Base-by-base conservation (phyloP, 2,888 invertebrate species). In the Micropterix aruncella region DNA sequence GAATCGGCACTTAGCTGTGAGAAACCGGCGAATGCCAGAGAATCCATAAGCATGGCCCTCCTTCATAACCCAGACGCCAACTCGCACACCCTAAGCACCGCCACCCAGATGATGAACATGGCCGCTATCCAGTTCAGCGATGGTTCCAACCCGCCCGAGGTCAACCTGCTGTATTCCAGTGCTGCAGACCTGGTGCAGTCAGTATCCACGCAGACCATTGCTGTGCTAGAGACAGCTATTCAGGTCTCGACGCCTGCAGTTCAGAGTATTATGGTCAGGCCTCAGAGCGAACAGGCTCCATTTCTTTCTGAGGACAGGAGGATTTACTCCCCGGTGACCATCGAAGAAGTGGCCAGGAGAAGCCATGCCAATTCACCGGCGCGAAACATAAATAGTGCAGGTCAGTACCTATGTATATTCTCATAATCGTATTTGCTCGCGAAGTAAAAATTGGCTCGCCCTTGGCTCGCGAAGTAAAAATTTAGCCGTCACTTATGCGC, bases 311-410 rank as follows among this genome's bases (percentile, higher is more conserved):
- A 83, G 53, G 80, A 82, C 46, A 71, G 80, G 53, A 70, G 81
- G 43, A 80, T 83, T 51, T 89, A 89, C 60, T 87, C 88, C 0
- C 89, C 89, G 0, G 83, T 89, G 15, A 89, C 87, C 0, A 87
- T 88, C 55, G 81, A 87, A 56, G 88, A 88, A 57, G 84, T 88
- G 1, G 86, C 85, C 0, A 64, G 81, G n/a, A 66, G 83, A 44
- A 87, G 87, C 55, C 79, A 83, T 47, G 83, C 80, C 0, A 85
- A 80, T 58, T 86, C 85, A 0, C 86, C 87, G 0, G 80, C 76
- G 2, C 74, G 77, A 52, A 63, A 59, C 27, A 48, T 61, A 5
- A 60, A 61, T 43, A 56, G 55, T 16, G 58, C 56, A 50, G 68
- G 70, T 59, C 12, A 27, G 27, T 27, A 27, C 27, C 12, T 27